Conservation (phyloP, 2,888 invertebrate species). For the Allygus modestus region DNA sequence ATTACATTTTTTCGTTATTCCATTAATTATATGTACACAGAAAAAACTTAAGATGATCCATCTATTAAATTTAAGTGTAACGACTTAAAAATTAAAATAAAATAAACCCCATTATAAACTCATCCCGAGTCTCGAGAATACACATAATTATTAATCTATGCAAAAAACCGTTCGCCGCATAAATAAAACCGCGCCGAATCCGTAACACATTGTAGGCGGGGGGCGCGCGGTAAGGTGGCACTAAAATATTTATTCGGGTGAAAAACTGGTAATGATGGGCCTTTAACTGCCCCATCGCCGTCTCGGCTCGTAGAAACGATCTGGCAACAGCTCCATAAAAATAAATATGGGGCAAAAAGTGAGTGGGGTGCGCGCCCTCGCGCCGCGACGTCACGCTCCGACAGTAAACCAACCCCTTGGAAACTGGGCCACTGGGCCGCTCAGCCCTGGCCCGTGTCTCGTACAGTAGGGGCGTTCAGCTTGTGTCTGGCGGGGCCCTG, state of each 20-base stretch:
- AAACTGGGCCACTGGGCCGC: slow-evolving; percentile 39
- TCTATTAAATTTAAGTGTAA: too few relatives aligned
- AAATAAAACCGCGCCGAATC: not conserved
- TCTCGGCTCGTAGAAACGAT: slow-evolving; percentile 34
- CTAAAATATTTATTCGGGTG: slow-evolving; percentile 1
- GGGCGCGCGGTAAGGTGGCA: not conserved
- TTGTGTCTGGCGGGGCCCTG: too few relatives aligned
- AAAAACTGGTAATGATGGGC: slow-evolving; percentile 41
- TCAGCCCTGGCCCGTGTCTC: not conserved
- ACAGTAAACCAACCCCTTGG: slow-evolving; percentile 11
- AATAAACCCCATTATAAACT: too few relatives aligned
- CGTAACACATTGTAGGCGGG: slow-evolving; percentile 22
- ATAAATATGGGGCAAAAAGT: slow-evolving; percentile 43
- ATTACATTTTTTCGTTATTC: too few relatives aligned
- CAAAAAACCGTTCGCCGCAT: too few relatives aligned
- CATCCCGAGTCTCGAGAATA: too few relatives aligned
- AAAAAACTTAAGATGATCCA: too few relatives aligned
- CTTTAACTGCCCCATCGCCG: slow-evolving; percentile 35
- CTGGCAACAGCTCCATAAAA: slow-evolving; percentile 54
- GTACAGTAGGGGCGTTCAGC: too few relatives aligned
- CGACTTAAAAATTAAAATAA: too few relatives aligned
- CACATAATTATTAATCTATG: too few relatives aligned
- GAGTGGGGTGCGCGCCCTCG: not conserved
- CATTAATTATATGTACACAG: too few relatives aligned
- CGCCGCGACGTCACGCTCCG: not conserved